phyloP scores from a whole-genome alignment of 2,113 vertebrate species.

The Hucho hucho region DNA sequence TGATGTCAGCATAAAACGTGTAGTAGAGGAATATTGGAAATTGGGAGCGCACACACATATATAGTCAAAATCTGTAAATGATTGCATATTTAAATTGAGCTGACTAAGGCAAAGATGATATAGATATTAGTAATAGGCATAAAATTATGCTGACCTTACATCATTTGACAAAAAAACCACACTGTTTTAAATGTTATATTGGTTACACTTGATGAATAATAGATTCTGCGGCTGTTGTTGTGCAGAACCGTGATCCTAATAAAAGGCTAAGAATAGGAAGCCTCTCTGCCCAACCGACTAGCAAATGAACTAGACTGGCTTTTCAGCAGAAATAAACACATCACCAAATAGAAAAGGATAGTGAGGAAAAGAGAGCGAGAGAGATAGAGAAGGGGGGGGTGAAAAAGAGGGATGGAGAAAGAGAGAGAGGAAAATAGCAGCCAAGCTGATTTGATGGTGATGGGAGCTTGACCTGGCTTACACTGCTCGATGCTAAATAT shows the following conservation, averaged over 20 bases:
- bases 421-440: slow-evolving; percentile 1
- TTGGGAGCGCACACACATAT: slow-evolving; percentile 89
- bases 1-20: slow-evolving; percentile 99
- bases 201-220: slow-evolving; percentile 99
- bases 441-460: slow-evolving; percentile 33
- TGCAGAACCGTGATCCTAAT: slow-evolving; percentile 87
- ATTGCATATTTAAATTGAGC: slow-evolving; percentile 99
- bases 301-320: slow-evolving; percentile 78
- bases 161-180: slow-evolving; percentile 92
- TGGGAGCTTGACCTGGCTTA: slow-evolving; percentile 41
- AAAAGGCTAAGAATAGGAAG: slow-evolving; percentile 75
- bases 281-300: slow-evolving; percentile 78
- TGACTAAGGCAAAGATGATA: slow-evolving; percentile 99
- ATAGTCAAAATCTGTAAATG: slow-evolving; percentile 99
- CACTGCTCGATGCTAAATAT: slow-evolving; percentile 43
- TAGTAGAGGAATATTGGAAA: slow-evolving; percentile 99
- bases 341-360: slow-evolving; percentile 67
- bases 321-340: slow-evolving; percentile 78
- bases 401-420: too few species aligned
- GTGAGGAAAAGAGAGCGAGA: slow-evolving; percentile 2
- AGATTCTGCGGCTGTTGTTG: slow-evolving; percentile 96
- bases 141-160: slow-evolving; percentile 99
- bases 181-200: slow-evolving; percentile 99
- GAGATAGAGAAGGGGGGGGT: too few species aligned
- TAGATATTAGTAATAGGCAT: slow-evolving; percentile 99